A percentile compares a stretch with the other conserved stretches of the same genome.
Evolutionary conservation across 2,797 vertebrate species (phyloP).

Genomic region (Picus viridis): DNA sequence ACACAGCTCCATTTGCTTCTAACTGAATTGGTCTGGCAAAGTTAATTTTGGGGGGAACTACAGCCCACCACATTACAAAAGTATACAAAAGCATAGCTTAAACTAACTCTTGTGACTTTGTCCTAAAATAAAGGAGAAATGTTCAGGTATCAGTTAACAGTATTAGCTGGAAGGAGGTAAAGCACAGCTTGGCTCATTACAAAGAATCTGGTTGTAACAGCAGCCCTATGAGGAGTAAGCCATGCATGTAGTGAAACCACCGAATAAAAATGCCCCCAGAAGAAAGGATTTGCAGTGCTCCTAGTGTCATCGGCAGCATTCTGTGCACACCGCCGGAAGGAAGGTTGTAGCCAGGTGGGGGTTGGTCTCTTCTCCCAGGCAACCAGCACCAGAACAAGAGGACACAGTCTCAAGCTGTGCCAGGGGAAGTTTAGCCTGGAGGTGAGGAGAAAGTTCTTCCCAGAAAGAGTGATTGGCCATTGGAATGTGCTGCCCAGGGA

Average conservation of each 20-base stretch:
- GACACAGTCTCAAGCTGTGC: no score
- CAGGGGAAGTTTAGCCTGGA: no score
- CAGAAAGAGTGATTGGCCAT: no score
- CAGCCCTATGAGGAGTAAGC: neutral
- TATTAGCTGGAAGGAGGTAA: neutral
- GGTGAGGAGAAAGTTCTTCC: no score
- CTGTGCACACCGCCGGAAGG: neutral
- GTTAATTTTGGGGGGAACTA: no score
- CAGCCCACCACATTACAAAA: no score
- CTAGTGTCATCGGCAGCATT: neutral
- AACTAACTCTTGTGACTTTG: conserved; percentile 19
- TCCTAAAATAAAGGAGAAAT: neutral
- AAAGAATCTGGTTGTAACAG: neutral
- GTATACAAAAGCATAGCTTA: neutral
- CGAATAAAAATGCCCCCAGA: neutral
- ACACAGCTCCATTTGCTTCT: no score
- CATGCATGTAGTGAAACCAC: neutral
- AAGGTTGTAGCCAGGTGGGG: no score
- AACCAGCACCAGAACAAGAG: no score
- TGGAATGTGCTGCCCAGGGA: no score
- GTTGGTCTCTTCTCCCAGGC: no score
- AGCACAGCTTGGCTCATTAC: neutral
- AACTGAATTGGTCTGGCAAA: no score
- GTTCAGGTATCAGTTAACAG: neutral
- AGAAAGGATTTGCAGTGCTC: neutral